Evolutionary conservation across 64 coral and sea anemone genomes (phyloP), one percentile per base, ranked within the genome.

Genomic region (Pocillopora damicornis): DNA sequence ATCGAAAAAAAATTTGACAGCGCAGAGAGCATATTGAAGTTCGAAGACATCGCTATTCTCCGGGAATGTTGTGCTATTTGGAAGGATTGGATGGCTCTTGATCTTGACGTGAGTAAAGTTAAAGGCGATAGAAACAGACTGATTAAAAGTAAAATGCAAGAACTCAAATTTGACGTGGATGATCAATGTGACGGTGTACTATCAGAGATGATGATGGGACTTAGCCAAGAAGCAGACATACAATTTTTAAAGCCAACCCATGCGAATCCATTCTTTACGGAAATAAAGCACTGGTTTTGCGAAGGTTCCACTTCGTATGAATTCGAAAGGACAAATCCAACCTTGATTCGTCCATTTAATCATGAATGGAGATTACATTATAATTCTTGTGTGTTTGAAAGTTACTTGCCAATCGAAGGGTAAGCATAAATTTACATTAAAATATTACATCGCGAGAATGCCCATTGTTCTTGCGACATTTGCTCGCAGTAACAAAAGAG

Each of bases 331-430:
- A 59, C 68, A 5, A 93, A 89, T 25, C 91, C 91, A n/a, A 93
- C 91, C 18, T 75, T 93, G 38, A 88, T 93, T 61, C 87, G 91
- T 26, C 91, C 91, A 61, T 83, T 89, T 71, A 57, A 45, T 57
- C 87, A 93, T 57, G 51, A 82, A 15, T 93, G 91, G 91, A 89
- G 67, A 35, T 73, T 83, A 30, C 91, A 93, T 15, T 89, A 93
- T 61, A 0, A 0, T 86, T 64, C 91, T 16, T 88, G 87, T 84
- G 37, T 75, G 18, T 93, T 93, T 79, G 60, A 78, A 78, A 74
- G 91, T 59, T 89, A 93, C 65, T 59, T 88, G 3, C 79, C 91
- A 1, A 2, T 86, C 86, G 56, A 77, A 84, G 79, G 73, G 91
- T 89, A 77, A 71, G 35, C 16, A 51, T 1, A 51, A 51, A 51